Base-by-base conservation (phyloP, 53 echinoderm and acorn worm genomes). In the Apostichopus leukothele region DNA sequence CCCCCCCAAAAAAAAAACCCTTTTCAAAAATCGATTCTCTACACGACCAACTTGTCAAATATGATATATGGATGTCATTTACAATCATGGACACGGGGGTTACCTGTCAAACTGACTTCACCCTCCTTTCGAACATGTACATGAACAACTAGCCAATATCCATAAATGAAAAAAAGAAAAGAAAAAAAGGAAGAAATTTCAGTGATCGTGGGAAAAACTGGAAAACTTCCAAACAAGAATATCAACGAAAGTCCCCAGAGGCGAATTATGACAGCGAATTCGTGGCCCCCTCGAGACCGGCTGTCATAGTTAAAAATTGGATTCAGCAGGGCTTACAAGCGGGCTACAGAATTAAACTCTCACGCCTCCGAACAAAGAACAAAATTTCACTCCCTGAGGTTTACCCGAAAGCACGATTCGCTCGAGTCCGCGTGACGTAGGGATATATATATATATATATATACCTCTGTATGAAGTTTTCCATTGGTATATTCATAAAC, bases 181-280 rank as follows among this genome's bases (percentile, higher is more conserved):
- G 23, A 23, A 23, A 25, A 1, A 25, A 25, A 25, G 1, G 57
- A 7, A 57, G 39, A 77, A 52, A 39, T 39, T 39, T 77, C 39
- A n/a, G 9, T 59, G 81, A 81, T 81, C 81, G 81, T 81, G 81
- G 81, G 81, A 81, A 81, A 81, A 21, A 54, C 22, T 51, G 53
- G 81, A 10, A 59, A 81, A 52, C 81, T 10, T 71, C 52, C 22
- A 57, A 22, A 81, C 81, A 54, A 25, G 5, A 59, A 81, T 81
- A 81, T 81, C 81, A 81, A 23, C 57, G 59, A 21, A 54, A 81
- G 54, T 81, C 81, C 81, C 81, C 20, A 59, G 81, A 54, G 81
- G 54, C 22, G 81, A 54, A 81, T 81, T 54, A 54, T 81, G 81
- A 55, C 81, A 81, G 59, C 81, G 81, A 53, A 14, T 81, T 59